These are phyloP conservation scores for Poeciliopsis occidentalis DNA, from an alignment of 2,113 vertebrate species.

Conservation along the genomic window DNA sequence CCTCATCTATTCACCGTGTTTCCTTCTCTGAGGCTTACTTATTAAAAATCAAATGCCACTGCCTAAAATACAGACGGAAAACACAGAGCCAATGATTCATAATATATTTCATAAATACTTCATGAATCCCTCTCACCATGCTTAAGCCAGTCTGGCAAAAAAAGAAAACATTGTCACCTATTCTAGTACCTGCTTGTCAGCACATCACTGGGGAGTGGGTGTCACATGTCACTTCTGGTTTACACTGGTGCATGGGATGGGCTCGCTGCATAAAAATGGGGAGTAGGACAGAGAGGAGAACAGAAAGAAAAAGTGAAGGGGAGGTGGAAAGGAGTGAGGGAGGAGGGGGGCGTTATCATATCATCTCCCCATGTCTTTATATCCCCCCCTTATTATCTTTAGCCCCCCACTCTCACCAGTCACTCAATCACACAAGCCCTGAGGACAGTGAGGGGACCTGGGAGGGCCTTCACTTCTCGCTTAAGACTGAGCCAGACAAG, in stretches of 20 bases:
- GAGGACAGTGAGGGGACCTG: constrained; percentile 78
- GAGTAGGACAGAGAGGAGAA: constrained; percentile 74
- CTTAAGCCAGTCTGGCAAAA: constrained; percentile 94
- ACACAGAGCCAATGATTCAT: constrained; percentile 89
- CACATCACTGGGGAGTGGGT: constrained; percentile 91
- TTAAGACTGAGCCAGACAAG: constrained; percentile 69
- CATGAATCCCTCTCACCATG: constrained; percentile 89
- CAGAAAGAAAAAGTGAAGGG: constrained; percentile 68
- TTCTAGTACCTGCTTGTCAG: constrained; percentile 98
- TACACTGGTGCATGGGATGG: constrained; percentile 72
- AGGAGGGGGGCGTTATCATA: constrained; percentile 68
- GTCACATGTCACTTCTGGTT: constrained; percentile 87
- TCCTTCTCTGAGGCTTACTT: constrained; percentile 78
- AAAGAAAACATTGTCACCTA: constrained; percentile 90
- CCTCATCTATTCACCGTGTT: constrained; percentile 37
- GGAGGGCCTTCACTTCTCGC: constrained; percentile 69
- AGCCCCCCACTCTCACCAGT: constrained; percentile 75
- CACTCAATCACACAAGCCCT: constrained; percentile 80
- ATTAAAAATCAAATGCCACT: constrained; percentile 82
- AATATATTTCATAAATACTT: constrained; percentile 99
- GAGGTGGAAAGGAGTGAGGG: constrained; percentile 58
- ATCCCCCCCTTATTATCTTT: constrained; percentile 77
- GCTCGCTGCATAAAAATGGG: constrained; percentile 60
- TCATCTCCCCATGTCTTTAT: constrained; percentile 76
- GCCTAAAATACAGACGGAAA: constrained; percentile 64